These are phyloP conservation scores for Luperina nickerlii DNA, from an alignment of 2,888 invertebrate genomes.

Conservation along the genomic window DNA sequence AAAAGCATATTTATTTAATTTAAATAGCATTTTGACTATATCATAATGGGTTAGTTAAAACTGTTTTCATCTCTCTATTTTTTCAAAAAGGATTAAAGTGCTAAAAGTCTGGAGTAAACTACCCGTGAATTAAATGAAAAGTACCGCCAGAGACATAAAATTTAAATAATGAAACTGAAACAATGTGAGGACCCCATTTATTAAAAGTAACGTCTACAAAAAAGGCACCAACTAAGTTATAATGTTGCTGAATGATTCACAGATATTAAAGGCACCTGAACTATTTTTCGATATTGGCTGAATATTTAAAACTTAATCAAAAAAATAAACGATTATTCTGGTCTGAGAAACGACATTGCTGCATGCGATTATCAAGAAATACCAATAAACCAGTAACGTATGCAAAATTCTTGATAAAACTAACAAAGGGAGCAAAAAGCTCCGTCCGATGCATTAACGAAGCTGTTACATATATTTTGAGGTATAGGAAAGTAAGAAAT, in stretches of 20 bases:
- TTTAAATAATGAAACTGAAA: conserved; percentile 36
- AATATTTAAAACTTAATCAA: background rate
- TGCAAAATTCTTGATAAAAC: conserved; percentile 51
- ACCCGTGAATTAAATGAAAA: conserved; percentile 13
- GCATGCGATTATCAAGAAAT: conserved; percentile 30
- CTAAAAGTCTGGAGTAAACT: conserved; percentile 21
- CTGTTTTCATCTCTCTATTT: background rate
- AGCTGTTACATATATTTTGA: conserved; percentile 46
- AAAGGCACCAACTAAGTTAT: background rate
- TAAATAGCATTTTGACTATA: background rate
- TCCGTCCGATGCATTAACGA: conserved; percentile 50
- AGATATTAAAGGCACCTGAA: background rate
- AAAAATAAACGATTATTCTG: background rate
- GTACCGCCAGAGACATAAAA: conserved; percentile 7
- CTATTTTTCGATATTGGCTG: background rate
- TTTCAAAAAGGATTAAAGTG: background rate
- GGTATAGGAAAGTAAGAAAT: conserved; percentile 64
- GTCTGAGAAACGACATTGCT: background rate
- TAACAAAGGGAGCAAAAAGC: conserved; percentile 53
- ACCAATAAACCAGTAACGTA: conserved; percentile 35
- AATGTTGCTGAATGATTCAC: background rate
- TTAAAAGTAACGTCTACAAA: conserved; percentile 16
- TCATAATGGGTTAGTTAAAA: background rate
- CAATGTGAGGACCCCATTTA: conserved; percentile 31
- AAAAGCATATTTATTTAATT: background rate